Percentiles rank a stretch among this genome's conserved stretches.
Conservation (phyloP, 1,140 invertebrate species). For the Thaumatotibia leucotreta region DNA sequence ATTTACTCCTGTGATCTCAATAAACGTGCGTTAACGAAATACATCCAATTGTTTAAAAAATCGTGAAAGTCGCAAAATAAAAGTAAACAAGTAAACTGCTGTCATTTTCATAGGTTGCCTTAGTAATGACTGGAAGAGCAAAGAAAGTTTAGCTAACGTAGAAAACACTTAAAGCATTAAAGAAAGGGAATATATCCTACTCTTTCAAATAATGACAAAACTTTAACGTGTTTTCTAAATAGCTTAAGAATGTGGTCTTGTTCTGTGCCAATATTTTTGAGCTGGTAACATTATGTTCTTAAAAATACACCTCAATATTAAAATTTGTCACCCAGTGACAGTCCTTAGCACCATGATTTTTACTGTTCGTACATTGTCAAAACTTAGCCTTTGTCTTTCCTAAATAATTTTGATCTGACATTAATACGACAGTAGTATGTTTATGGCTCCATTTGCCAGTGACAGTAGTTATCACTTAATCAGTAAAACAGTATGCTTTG, state of each 20-base stretch:
- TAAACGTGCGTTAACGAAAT: conserved; percentile 59
- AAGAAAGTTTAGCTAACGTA: background rate
- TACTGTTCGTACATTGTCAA: too few relatives aligned
- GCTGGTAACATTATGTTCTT: conserved; percentile 11
- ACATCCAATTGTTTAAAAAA: conserved; percentile 39
- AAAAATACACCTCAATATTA: background rate
- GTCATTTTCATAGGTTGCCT: conserved; percentile 1
- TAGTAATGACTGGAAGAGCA: background rate
- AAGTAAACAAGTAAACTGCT: background rate
- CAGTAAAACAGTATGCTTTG: conserved; percentile 3
- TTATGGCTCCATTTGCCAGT: background rate
- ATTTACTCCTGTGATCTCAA: conserved; percentile 72
- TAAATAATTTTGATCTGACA: background rate
- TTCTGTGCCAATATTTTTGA: conserved; percentile 34
- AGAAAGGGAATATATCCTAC: background rate
- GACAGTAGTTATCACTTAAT: conserved; percentile 10
- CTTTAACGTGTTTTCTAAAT: conserved; percentile 19
- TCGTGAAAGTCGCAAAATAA: conserved; percentile 46
- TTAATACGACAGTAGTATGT: conserved; percentile 22
- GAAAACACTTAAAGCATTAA: background rate
- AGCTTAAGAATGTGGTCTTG: conserved; percentile 30
- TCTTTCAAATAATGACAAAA: background rate
- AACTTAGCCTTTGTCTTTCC: conserved; percentile 19
- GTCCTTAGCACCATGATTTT: background rate
- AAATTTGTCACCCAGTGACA: background rate